Evolutionary conservation across 1,140 invertebrate species (phyloP), one percentile per base, ranked within the genome.

Genomic region (Neodiprion virginianus): DNA sequence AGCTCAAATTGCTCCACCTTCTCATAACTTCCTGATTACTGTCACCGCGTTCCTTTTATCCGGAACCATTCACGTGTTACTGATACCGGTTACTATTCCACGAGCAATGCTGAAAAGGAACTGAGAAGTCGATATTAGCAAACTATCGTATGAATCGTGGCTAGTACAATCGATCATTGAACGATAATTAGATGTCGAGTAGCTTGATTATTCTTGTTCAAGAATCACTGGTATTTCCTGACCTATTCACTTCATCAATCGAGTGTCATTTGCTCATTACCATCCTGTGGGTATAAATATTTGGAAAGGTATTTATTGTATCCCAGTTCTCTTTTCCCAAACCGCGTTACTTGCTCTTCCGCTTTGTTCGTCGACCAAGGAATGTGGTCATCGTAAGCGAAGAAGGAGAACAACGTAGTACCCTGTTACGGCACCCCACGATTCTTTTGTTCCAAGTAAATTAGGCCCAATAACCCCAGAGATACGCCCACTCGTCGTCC

Each of bases 1-100:
- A 47, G 21, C 77, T 69, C 48, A 50, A 82, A 77, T 76, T 82
- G 78, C 84, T 83, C 67, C 48, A 47, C 0, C 67, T 72, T 61
- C 53, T 86, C 78, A 85, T 88, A 76, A 78, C 75, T 77, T 84
- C 86, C 87, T 88, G 85, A 71, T 88, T 78, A 77, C 76, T 88
- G 87, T 88, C 87, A 88, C 85, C 82, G 81, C 81, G 82, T 86
- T 84, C 80, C 85, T 88, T 88, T 88, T 87, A 88, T 86, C 81
- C 83, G 75, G 78, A 82, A 75, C 81, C 78, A 83, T 75, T 87
- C 82, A 80, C 81, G 84, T 84, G 84, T 81, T 73, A 82, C 78
- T 73, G 69, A 14, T 40, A 1, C 28, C 5, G 28, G 28, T 40
- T 40, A 40, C 5, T 3, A 40, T 40, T 40, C 28, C 28, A 40